Base-by-base conservation (phyloP, 1,140 invertebrate species). In the Drosophila ohnishii region DNA sequence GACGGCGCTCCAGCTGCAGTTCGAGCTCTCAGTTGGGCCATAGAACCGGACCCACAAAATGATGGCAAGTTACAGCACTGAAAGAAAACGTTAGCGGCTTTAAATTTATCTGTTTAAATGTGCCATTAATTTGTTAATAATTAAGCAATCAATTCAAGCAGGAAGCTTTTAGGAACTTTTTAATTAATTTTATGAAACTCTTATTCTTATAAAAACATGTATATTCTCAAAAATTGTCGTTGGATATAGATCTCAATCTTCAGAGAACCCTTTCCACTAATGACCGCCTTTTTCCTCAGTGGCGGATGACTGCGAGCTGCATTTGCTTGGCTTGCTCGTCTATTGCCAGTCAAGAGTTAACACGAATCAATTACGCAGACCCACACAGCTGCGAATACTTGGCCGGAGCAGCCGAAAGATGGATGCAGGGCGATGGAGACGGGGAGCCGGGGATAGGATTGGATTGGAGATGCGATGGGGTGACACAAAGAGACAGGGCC, bases 341-440 rank as follows among this genome's bases (percentile, higher is more conserved):
- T 87, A 87, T 88, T 87, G 84, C 80, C 83, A 87, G 83, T 87
- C 84, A 87, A 88, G 83, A 87, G 83, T 88, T 87, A 87, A 87
- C 83, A 87, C 83, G 84, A 87, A 87, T 87, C 83, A 87, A 87
- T 87, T 87, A 87, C 83, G 79, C 80, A 70, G 40, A 62, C 65
- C 67, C 50, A 61, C 81, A 86, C 74, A 78, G 58, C 51, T 62
- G 76, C 71, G 48, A 55, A 25, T 42, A 55, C 48, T 61, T 58
- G 57, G 42, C 40, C 55, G 51, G 22, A 64, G 34, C 64, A 72
- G 44, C 45, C 66, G 40, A 78, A 39, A 70, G 55, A 76, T 25
- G 51, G 48, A 79, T 37, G 51, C 22, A 63, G 40, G 51, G 7
- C 48, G 28, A 30, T 34, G 47, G 30, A 37, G n/a, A 40, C 5